Base-by-base conservation (phyloP, 1,140 invertebrate genomes). In the Potamilus streckersoni region DNA sequence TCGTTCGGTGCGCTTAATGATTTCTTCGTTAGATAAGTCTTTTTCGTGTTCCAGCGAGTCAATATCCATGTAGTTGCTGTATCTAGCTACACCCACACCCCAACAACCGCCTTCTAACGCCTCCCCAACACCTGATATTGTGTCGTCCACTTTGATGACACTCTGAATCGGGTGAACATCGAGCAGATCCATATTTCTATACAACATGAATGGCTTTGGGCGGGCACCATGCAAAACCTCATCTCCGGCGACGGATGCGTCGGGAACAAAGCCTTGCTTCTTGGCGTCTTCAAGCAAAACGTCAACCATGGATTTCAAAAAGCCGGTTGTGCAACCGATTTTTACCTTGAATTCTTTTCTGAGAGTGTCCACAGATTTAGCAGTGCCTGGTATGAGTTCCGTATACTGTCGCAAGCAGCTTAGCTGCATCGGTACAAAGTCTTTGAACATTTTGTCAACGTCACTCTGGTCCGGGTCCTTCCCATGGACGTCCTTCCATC, bases 171-270 rank as follows among this genome's bases (percentile, higher is more conserved):
- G 85, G 66, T 80, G 78, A 49, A 91, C 79, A 68, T 89, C 85
- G 19, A 91, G 77, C 13, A 89, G 79, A 65, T 90, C 90, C 66
- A 90, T 83, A 73, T 89, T 90, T 20, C 84, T 78, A 79, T 89
- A 91, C 16, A 91, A 78, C 90, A 91, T 91, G 78, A 86, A 87
- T 5, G 90, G 89, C 73, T 88, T 89, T n/a, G 90, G 90, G 20
- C 89, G 83, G 5, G 85, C 86, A 55, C 86, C 86, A 59, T 89
- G 79, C 8, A 79, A 68, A n/a, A 90, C 90, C 77, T 90, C 89
- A 79, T 90, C 89, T 4, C 89, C 86, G 13, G 90, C 84, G 1
- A 91, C 89, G 56, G 84, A 80, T 19, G 76, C 84, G 75, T 91
- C 90, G 5, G 90, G 89, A n/a, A 72, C 75, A 72, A 84, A 90